These are phyloP conservation scores for Brachymystax lenok DNA, from an alignment of 2,797 vertebrate genomes.

Conservation along the genomic window DNA sequence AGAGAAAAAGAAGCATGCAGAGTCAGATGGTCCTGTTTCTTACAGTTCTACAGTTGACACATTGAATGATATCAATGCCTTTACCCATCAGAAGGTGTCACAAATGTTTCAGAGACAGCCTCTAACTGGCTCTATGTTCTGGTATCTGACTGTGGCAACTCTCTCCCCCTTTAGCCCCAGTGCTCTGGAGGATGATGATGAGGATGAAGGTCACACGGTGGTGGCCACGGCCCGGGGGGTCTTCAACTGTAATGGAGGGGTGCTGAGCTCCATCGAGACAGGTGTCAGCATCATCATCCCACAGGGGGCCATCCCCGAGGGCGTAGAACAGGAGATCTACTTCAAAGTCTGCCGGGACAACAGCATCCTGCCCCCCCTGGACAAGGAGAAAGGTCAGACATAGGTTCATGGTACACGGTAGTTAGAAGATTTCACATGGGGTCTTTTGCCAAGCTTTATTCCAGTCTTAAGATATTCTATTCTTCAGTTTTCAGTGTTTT, in stretches of 20 bases:
- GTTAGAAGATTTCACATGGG: not conserved
- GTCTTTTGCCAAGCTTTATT: no score
- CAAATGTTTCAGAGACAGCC: not conserved
- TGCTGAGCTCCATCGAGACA: slow-evolving; percentile 97
- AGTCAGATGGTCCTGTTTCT: not conserved
- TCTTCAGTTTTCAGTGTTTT: no score
- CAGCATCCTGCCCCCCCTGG: slow-evolving; percentile 93
- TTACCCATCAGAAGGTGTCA: not conserved
- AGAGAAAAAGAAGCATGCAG: not conserved
- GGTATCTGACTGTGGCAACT: slow-evolving; percentile 22
- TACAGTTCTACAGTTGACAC: not conserved
- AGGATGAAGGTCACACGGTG: slow-evolving; percentile 97
- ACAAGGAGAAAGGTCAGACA: slow-evolving; percentile 94
- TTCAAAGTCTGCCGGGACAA: slow-evolving; percentile 96
- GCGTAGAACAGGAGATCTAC: slow-evolving; percentile 98
- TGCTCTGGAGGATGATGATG: slow-evolving; percentile 94
- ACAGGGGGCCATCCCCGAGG: slow-evolving; percentile 95
- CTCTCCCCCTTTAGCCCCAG: slow-evolving; percentile 78
- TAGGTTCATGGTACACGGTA: not conserved
- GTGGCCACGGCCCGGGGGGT: slow-evolving; percentile 95
- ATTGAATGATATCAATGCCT: not conserved
- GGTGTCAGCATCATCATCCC: slow-evolving; percentile 99
- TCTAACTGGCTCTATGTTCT: not conserved
- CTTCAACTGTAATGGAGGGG: slow-evolving; percentile 96
- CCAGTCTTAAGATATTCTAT: no score